Base-by-base conservation (phyloP, 2,113 vertebrate genomes). In the Condylura cristata region DNA sequence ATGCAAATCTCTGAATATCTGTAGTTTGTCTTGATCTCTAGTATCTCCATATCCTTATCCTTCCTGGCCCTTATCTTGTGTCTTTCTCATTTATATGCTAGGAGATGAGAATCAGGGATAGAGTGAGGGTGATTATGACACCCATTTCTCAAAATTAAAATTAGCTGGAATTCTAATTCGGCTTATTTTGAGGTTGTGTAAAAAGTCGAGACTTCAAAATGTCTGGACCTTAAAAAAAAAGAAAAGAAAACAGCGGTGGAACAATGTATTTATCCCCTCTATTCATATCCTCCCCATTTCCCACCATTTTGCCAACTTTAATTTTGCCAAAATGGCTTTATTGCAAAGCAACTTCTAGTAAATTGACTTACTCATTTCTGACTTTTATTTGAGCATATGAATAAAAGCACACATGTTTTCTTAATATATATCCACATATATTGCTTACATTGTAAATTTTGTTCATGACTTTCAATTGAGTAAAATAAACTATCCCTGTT, bases 61-160 rank as follows among this genome's bases (percentile, higher is more conserved):
- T 83, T 28, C 13, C n/a, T 71, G 58, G 71, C 16, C 34, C 53
- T 63, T 61, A 74, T 1, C 2, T 78, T 28, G 24, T 84, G 41
- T 4, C 85, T 46, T 89, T 61, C 28, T n/a, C 26, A 30, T 63
- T 63, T 70, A 70, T 63, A 85, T 79, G 39, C 26, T 79, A 89
- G 24, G 26, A 8, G 1, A 60, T 16, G 20, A 60, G 58, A 60
- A 28, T 60, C 24, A 84, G 26, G 37, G 24, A 72, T 60, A 5
- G 48, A 34, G 3, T 78, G 28, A 70, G 28, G 56, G 89, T 61
- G 71, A 82, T 83, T 30, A 82, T 34, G 24, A 51, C 34, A 70
- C 70, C 65, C 11, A 82, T 63, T 89, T 89, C 37, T 65, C 37
- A n/a, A 39, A 72, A 80, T 71, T 65, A 79, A 86, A 86, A 86